These are phyloP conservation scores for Ptychobarbus kaznakovi DNA, from an alignment of 2,797 vertebrate species.

Conservation along the genomic window DNA sequence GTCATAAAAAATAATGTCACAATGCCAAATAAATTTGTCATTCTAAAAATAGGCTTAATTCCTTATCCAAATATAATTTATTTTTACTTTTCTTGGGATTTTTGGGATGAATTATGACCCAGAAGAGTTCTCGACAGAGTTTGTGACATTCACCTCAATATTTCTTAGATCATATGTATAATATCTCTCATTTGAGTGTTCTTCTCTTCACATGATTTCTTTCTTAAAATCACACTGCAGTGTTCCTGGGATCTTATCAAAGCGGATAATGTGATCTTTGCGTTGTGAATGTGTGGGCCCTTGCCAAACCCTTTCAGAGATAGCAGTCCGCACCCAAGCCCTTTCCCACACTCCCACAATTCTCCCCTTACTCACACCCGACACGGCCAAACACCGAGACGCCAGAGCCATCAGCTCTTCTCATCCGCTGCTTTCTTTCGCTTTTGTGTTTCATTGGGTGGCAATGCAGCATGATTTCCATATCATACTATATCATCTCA, in stretches of 20 bases:
- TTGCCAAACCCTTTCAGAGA: conserved; percentile 29
- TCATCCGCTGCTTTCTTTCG: neutral
- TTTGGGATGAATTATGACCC: neutral
- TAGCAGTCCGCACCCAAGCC: conserved; percentile 19
- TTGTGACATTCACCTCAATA: neutral
- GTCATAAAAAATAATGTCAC: neutral
- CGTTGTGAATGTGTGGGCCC: conserved; percentile 14
- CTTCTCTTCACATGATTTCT: neutral
- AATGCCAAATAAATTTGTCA: neutral
- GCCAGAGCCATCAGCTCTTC: neutral
- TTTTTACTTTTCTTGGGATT: neutral
- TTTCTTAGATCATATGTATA: neutral
- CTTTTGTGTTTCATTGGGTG: neutral
- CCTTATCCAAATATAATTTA: neutral
- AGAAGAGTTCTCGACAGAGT: neutral
- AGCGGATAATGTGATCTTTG: conserved; percentile 14
- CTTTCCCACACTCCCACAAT: conserved; percentile 38
- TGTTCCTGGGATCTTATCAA: conserved; percentile 22
- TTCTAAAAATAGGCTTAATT: neutral
- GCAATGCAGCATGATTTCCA: neutral
- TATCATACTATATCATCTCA: neutral
- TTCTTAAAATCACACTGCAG: neutral
- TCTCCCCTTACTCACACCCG: conserved; percentile 20
- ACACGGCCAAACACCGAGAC: neutral
- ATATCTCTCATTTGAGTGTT: conserved; percentile 3